Evolutionary conservation across 2,113 vertebrate species (phyloP).

Genomic region (Notarius quadriscutis): DNA sequence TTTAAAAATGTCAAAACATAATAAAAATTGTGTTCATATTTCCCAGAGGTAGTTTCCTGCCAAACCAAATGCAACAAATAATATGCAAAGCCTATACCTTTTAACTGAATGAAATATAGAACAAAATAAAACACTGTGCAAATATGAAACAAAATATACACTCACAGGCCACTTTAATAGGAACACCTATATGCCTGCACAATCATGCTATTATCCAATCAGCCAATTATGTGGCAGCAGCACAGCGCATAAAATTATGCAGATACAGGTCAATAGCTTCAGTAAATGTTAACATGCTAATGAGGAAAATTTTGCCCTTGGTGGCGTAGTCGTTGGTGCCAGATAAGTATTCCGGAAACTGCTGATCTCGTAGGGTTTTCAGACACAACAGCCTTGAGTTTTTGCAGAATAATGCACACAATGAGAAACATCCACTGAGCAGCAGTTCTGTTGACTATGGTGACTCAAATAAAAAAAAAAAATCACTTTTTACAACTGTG

Average conservation of each 20-base stretch:
- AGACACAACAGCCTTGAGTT: neutral
- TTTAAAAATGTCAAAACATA: neutral
- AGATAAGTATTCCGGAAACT: neutral
- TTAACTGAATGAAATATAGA: conserved; percentile 12
- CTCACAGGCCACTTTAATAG: neutral
- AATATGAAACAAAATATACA: neutral
- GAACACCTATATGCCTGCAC: neutral
- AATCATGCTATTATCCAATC: neutral
- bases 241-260: neutral
- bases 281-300: neutral
- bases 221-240: neutral
- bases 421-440: neutral
- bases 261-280: neutral
- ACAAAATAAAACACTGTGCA: neutral
- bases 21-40: neutral
- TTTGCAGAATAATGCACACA: neutral
- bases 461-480: neutral
- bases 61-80: conserved; percentile 21
- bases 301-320: neutral
- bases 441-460: too few species aligned
- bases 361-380: neutral
- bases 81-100: neutral
- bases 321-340: neutral
- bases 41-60: conserved; percentile 22
- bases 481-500: neutral